Conservation (phyloP, 2,888 invertebrate genomes). For the Lacanobia wlatinum region DNA sequence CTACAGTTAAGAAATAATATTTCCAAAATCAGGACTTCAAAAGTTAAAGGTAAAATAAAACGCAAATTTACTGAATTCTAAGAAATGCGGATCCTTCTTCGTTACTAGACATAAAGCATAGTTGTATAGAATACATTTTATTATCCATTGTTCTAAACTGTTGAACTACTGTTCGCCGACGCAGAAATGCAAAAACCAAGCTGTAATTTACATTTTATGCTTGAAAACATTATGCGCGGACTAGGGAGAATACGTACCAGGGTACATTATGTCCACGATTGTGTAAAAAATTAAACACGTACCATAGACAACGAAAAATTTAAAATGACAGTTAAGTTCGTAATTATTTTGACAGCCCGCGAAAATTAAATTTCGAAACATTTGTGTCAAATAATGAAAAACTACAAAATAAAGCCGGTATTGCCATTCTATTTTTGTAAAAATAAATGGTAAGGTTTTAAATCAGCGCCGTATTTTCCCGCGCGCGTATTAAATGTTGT, state of each 20-base stretch:
- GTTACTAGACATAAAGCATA: constrained; percentile 35
- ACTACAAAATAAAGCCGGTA: neutral
- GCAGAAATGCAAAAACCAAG: constrained; percentile 56
- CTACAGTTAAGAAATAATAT: too few relatives aligned
- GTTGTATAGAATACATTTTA: constrained; percentile 62
- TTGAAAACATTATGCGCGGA: constrained; percentile 53
- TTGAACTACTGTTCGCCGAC: constrained; percentile 57
- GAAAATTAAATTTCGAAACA: constrained; percentile 13
- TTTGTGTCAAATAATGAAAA: constrained; percentile 21
- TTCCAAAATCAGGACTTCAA: neutral
- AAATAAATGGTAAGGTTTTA: constrained; percentile 31
- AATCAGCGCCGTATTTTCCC: constrained; percentile 54
- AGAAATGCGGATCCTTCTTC: constrained; percentile 31
- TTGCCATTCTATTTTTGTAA: constrained; percentile 11
- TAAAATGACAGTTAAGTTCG: neutral
- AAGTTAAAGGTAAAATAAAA: neutral
- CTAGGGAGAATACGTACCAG: constrained; percentile 21
- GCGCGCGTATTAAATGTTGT: constrained; percentile 55
- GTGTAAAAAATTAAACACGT: constrained; percentile 15
- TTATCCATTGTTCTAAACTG: constrained; percentile 65
- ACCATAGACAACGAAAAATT: constrained; percentile 20
- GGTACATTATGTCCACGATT: constrained; percentile 17
- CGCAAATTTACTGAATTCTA: constrained; percentile 27
- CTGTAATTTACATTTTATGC: constrained; percentile 62
- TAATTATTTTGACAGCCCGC: constrained; percentile 7